Percentiles rank a stretch among this genome's conserved stretches.
phyloP scores from a whole-genome alignment of 2,888 invertebrate species.

The Ophioninae sp. region DNA sequence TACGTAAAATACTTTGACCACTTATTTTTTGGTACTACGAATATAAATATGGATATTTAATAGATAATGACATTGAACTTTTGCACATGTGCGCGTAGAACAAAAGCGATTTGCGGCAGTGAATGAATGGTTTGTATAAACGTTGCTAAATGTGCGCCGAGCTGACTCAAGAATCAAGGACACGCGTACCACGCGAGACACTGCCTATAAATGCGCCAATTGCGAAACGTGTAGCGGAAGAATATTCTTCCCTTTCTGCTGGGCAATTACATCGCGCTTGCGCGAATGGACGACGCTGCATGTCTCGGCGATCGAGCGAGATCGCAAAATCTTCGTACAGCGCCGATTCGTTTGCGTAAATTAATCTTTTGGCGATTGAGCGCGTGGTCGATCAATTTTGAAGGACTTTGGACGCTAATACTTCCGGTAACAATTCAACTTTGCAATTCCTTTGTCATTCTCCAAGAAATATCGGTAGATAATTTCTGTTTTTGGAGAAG shows the following conservation, averaged over 20 bases:
- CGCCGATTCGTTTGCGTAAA: not conserved
- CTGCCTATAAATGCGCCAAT: constrained; percentile 58
- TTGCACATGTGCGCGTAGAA: constrained; percentile 23
- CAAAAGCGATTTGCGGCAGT: constrained; percentile 13
- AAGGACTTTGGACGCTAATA: not conserved
- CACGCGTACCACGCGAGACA: constrained; percentile 29
- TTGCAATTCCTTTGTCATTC: not conserved
- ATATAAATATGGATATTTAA: constrained; percentile 53
- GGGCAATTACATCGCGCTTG: not conserved
- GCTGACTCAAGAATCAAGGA: constrained; percentile 8
- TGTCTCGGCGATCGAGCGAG: not conserved
- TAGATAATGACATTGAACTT: constrained; percentile 28
- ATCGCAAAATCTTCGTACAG: not conserved
- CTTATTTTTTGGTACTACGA: constrained; percentile 63
- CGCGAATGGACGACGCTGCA: not conserved
- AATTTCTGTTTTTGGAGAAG: not conserved
- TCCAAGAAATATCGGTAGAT: not conserved
- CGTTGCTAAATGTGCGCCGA: constrained; percentile 30
- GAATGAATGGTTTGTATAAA: constrained; percentile 28
- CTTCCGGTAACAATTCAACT: not conserved
- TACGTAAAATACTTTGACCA: constrained; percentile 64
- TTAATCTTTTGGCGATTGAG: not conserved
- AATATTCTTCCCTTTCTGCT: constrained; percentile 44
- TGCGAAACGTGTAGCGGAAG: constrained; percentile 33
- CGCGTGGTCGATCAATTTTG: not conserved